Base-by-base conservation (phyloP, 1,140 invertebrate species). In the Brachionus paranguensis region DNA sequence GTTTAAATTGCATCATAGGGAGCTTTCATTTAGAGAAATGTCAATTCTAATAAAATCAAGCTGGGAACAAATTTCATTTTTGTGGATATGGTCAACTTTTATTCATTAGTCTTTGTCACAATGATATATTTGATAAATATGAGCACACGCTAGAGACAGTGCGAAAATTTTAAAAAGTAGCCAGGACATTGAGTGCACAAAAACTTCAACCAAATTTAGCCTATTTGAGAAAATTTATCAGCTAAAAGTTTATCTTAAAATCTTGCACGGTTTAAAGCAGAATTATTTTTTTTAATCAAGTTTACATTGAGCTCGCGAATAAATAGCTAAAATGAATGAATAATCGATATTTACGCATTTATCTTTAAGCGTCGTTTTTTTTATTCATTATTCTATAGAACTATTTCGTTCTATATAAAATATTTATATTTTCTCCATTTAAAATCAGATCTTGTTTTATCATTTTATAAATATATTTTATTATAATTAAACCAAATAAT, bases 291-390 rank as follows among this genome's bases (percentile, higher is more conserved):
- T 37, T 68, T 41, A 33, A 68, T 68, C n/a, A 68, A 68, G 33
- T 33, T 68, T 11, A 68, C 65, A 68, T 68, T 68, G 65, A 68
- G 65, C 41, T 68, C 27, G 27, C 12, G 33, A 14, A 64, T 29
- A 29, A 37, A 68, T 41, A 43, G 17, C 68, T 17, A 72, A 43
- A 43, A 45, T 41, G n/a, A 72, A 72, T 72, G 33, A 72, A 72
- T 72, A 72, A 72, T 72, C 68, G 68, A 72, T 72, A 72, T 72
- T 72, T 33, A 72, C 37, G 68, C 41, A 43, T 72, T 72, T 72
- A 72, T 72, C 68, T 72, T 72, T 43, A 45, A 72, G 68, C 68
- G 68, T 72, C 17, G 17, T 41, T 41, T 72, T 41, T n/a, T 72
- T 24, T 45, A 72, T 41, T 41, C 37, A 43, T 20, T 41, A 41